These are phyloP conservation scores for Bradypus variegatus DNA, from an alignment of 2,797 vertebrate species.

Conservation along the genomic window DNA sequence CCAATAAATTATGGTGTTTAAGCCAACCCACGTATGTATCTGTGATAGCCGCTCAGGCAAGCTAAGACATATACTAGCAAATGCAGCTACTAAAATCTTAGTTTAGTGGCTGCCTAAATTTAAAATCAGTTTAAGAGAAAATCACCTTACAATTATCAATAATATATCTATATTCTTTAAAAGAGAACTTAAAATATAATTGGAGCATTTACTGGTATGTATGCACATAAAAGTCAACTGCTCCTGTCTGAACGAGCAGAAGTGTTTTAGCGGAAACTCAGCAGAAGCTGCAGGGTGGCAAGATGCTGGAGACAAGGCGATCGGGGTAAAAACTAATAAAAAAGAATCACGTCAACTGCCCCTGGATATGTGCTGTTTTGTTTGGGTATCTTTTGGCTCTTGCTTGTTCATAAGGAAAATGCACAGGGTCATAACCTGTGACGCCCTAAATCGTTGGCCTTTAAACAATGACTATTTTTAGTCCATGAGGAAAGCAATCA, in stretches of 20 bases:
- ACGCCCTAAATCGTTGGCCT: conserved; percentile 9
- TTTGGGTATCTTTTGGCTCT: conserved; percentile 24
- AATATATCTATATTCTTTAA: not conserved
- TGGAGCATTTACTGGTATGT: not conserved
- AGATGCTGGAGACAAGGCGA: not conserved
- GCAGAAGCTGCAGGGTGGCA: not conserved
- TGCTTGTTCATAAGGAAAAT: conserved; percentile 17
- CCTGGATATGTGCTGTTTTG: not conserved
- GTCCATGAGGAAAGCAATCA: not conserved
- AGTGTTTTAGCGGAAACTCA: not conserved
- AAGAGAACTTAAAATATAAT: conserved; percentile 13
- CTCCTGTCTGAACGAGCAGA: not conserved
- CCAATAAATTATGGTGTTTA: no score
- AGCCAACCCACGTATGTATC: no score
- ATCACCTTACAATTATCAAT: not conserved
- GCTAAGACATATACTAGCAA: no score
- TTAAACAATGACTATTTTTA: not conserved
- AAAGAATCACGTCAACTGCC: conserved; percentile 33
- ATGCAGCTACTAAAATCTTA: not conserved
- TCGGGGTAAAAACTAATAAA: not conserved
- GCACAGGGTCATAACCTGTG: not conserved
- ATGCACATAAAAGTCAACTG: not conserved
- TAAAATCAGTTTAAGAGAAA: not conserved
- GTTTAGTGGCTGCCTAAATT: not conserved
- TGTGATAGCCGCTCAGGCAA: no score